Percentiles rank a stretch among this genome's conserved stretches.
Conservation (phyloP, 1,140 invertebrate species). For the Battus philenor region DNA sequence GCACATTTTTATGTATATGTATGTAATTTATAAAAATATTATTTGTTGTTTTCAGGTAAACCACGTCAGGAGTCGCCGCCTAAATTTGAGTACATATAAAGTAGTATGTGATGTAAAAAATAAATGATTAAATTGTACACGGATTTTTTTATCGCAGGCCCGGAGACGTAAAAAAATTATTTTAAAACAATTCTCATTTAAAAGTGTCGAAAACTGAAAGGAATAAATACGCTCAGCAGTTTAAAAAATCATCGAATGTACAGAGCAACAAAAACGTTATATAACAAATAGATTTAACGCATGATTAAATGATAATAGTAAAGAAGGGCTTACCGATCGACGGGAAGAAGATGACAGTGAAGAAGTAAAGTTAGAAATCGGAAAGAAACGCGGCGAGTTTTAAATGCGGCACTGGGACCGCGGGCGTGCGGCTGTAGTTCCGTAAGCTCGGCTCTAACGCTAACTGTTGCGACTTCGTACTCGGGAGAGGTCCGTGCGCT, state of each 20-base stretch:
- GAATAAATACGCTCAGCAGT: constrained; percentile 1
- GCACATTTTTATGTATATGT: no score
- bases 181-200: no score
- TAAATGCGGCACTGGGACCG: not conserved
- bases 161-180: no score
- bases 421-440: constrained; percentile 15
- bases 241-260: not conserved
- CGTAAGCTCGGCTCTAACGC: constrained; percentile 13
- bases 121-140: no score
- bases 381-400: constrained; percentile 16
- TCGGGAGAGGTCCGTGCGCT: constrained; percentile 39
- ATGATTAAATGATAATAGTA: constrained; percentile 13
- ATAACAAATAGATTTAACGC: constrained; percentile 32
- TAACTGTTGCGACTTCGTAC: constrained; percentile 10
- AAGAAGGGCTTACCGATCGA: constrained; percentile 44
- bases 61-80: no score
- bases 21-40: no score
- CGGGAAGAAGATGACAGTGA: constrained; percentile 25
- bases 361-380: constrained; percentile 30
- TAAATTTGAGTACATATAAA: no score
- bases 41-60: no score
- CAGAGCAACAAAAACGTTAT: constrained; percentile 29
- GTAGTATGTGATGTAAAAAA: no score
- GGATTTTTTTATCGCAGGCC: not conserved
- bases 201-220: no score